A percentile compares a stretch with the other conserved stretches of the same genome.
Conservation (phyloP, 2,113 vertebrate species). For the Chascanopsetta lugubris region DNA sequence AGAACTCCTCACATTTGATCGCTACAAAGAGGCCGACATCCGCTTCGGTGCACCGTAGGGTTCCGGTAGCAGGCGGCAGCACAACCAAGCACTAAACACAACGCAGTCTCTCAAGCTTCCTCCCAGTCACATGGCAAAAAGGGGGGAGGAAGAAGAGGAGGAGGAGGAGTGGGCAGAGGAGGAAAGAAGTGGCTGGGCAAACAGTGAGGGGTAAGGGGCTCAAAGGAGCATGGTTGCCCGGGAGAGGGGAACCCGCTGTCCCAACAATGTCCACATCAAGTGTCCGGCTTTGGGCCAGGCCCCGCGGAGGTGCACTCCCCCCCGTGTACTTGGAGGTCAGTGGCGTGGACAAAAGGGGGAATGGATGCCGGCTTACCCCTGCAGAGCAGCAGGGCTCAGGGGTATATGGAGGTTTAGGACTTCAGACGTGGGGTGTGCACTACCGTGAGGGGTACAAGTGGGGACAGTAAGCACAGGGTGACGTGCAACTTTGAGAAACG, state of each 20-base stretch:
- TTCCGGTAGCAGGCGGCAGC: constrained; percentile 78
- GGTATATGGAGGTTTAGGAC: constrained; percentile 37
- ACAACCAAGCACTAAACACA: constrained; percentile 76
- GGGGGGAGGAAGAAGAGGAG: constrained; percentile 26
- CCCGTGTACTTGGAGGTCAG: constrained; percentile 64
- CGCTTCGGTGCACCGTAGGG: constrained; percentile 69
- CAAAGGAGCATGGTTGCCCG: constrained; percentile 88
- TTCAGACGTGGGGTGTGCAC: constrained; percentile 7
- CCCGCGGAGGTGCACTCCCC: constrained; percentile 74
- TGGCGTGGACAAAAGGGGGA: constrained; percentile 72
- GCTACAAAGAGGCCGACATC: constrained; percentile 23
- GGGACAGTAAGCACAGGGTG: constrained; percentile 11
- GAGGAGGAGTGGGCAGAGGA: constrained; percentile 39
- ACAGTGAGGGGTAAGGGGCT: constrained; percentile 86
- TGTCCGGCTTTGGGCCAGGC: constrained; percentile 80
- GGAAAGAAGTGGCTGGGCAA: constrained; percentile 79
- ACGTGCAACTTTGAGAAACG: background rate
- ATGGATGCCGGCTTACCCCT: constrained; percentile 26
- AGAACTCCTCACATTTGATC: constrained; percentile 10
- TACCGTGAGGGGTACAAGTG: background rate
- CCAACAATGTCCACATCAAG: constrained; percentile 91
- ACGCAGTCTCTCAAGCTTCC: constrained; percentile 61
- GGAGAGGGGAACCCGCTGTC: constrained; percentile 84
- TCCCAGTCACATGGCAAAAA: constrained; percentile 41
- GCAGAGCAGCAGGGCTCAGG: constrained; percentile 72